Conservation (phyloP, 2,888 invertebrate species). For the Cantharis flavilabris region DNA sequence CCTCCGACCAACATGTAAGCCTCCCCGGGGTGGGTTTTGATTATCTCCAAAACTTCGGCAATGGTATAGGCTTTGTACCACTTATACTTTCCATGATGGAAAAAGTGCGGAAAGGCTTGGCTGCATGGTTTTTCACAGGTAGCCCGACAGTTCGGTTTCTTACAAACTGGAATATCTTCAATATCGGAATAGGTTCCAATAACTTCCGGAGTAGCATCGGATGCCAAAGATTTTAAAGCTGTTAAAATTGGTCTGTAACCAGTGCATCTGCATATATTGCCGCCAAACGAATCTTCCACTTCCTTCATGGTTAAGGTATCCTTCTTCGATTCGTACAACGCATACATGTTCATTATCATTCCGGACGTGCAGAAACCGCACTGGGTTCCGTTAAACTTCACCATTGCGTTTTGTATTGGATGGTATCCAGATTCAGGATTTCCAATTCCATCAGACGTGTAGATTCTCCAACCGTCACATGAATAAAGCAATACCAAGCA, state of each 20-base stretch:
- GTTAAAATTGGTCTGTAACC: constrained; percentile 67
- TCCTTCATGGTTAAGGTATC: constrained; percentile 60
- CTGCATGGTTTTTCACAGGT: neutral
- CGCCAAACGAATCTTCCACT: constrained; percentile 71
- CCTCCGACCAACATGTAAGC: constrained; percentile 70
- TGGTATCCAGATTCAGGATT: constrained; percentile 65
- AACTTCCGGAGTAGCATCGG: constrained; percentile 53
- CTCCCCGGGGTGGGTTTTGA: constrained; percentile 49
- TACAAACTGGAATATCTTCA: constrained; percentile 46
- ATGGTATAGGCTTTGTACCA: constrained; percentile 65
- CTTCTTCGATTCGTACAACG: constrained; percentile 46
- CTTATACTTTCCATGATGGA: constrained; percentile 33
- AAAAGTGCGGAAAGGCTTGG: neutral
- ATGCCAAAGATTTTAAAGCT: constrained; percentile 63
- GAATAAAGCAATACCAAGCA: constrained; percentile 60
- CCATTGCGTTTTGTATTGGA: constrained; percentile 63
- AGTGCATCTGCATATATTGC: constrained; percentile 72
- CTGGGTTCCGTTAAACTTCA: constrained; percentile 51
- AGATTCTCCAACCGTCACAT: constrained; percentile 67
- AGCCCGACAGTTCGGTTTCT: neutral
- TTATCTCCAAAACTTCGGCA: constrained; percentile 61
- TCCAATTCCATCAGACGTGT: constrained; percentile 73
- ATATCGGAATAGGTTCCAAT: constrained; percentile 51
- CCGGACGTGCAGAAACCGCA: constrained; percentile 40
- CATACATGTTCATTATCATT: constrained; percentile 78